Percentiles rank a stretch among this genome's conserved stretches.
phyloP scores from a whole-genome alignment of 1,140 invertebrate species.

The Stenopsyche tienmushanensis region DNA sequence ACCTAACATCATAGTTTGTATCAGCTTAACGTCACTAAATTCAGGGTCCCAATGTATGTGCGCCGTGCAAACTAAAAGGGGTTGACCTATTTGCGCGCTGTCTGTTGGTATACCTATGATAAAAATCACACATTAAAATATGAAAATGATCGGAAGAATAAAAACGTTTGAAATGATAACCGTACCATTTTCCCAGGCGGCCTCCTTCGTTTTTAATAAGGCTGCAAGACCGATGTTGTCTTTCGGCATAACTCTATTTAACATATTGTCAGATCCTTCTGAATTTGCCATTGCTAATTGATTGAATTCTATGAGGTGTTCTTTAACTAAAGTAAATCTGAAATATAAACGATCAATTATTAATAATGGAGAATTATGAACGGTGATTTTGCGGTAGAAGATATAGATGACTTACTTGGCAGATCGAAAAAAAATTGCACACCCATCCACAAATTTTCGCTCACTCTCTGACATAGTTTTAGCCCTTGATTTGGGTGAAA shows the following conservation, averaged over 20 bases:
- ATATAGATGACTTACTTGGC: conserved; percentile 75
- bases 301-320: conserved; percentile 97
- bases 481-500: conserved; percentile 96
- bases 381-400: neutral
- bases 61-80: conserved; percentile 93
- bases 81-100: conserved; percentile 74
- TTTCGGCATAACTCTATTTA: conserved; percentile 99
- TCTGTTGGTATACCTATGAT: conserved; percentile 69
- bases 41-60: conserved; percentile 99
- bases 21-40: conserved; percentile 99
- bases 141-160: neutral
- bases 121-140: neutral
- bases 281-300: conserved; percentile 98
- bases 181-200: conserved; percentile 85
- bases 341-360: conserved; percentile 41
- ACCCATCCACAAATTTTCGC: conserved; percentile 97
- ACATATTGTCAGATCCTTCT: conserved; percentile 96
- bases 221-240: conserved; percentile 98
- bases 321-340: conserved; percentile 92
- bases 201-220: conserved; percentile 89
- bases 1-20: conserved; percentile 99
- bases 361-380: conserved; percentile 15
- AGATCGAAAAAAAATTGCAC: conserved; percentile 95
- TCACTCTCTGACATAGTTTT: conserved; percentile 98
- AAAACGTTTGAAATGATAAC: neutral